phyloP scores from a whole-genome alignment of 2,797 vertebrate genomes.

The Hipposideros larvatus region DNA sequence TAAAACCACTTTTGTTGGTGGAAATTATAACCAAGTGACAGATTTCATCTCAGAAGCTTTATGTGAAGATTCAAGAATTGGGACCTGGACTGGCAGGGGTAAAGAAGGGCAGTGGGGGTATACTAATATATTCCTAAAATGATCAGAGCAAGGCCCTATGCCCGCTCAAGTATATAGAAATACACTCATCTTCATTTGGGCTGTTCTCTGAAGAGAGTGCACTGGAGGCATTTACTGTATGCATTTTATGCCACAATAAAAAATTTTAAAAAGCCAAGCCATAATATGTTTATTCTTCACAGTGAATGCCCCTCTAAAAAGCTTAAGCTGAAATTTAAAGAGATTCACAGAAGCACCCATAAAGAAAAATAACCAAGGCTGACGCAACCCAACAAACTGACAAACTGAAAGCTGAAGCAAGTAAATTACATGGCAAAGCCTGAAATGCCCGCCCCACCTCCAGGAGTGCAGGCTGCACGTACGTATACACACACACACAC shows the following conservation, averaged over 20 bases:
- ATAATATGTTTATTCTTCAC: slow-evolving; percentile 42
- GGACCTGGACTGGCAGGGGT: neutral
- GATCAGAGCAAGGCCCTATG: neutral
- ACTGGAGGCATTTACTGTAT: neutral
- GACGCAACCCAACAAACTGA: slow-evolving; percentile 14
- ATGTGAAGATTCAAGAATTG: neutral
- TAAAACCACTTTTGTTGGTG: neutral
- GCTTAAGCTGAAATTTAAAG: slow-evolving; percentile 46
- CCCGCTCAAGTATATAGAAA: neutral
- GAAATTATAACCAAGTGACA: neutral
- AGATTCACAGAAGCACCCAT: slow-evolving; percentile 45
- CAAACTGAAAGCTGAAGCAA: slow-evolving; percentile 43
- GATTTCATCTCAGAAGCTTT: neutral
- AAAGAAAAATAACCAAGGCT: slow-evolving; percentile 54
- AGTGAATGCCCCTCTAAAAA: slow-evolving; percentile 50
- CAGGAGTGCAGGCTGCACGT: accelerated
- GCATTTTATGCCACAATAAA: neutral
- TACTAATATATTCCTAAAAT: neutral
- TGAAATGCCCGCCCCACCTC: slow-evolving; percentile 5
- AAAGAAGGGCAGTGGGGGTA: neutral
- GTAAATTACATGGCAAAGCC: slow-evolving; percentile 62
- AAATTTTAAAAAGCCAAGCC: neutral
- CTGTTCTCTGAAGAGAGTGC: neutral
- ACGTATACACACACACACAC: too few species aligned
- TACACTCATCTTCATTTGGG: neutral